A percentile compares a stretch with the other conserved stretches of the same genome.
phyloP scores from a whole-genome alignment of 2,113 vertebrate species.

The Vulpes lagopus region DNA sequence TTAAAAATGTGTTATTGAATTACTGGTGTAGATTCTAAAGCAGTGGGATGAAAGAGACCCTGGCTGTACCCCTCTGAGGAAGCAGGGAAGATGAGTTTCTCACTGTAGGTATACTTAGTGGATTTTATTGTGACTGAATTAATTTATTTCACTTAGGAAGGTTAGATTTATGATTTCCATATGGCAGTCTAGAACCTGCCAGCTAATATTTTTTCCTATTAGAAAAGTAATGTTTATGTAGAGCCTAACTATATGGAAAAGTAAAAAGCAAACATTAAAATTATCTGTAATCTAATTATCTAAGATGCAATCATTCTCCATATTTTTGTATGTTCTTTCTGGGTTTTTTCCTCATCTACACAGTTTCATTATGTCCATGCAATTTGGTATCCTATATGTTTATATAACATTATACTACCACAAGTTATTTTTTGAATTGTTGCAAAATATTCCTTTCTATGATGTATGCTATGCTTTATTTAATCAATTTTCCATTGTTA shows the following conservation, averaged over 20 bases:
- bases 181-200: neutral
- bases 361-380: neutral
- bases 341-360: neutral
- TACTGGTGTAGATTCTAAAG: conserved; percentile 61
- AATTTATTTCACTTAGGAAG: conserved; percentile 60
- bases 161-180: conserved; percentile 65
- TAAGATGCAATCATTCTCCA: neutral
- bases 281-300: neutral
- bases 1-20: conserved; percentile 74
- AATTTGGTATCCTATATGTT: neutral
- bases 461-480: neutral
- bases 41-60: conserved; percentile 25
- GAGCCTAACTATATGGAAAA: conserved; percentile 7
- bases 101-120: conserved; percentile 26
- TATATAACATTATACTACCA: neutral
- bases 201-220: conserved; percentile 39
- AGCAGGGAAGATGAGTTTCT: conserved; percentile 4
- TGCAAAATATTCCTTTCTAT: conserved; percentile 47
- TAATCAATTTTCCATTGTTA: conserved; percentile 29
- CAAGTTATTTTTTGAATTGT: neutral
- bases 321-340: neutral
- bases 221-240: conserved; percentile 29
- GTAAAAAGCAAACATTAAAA: conserved; percentile 36
- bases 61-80: neutral
- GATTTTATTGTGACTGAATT: conserved; percentile 62